phyloP scores from a whole-genome alignment of 2,113 vertebrate genomes.

The Mormoops blainvillei region DNA sequence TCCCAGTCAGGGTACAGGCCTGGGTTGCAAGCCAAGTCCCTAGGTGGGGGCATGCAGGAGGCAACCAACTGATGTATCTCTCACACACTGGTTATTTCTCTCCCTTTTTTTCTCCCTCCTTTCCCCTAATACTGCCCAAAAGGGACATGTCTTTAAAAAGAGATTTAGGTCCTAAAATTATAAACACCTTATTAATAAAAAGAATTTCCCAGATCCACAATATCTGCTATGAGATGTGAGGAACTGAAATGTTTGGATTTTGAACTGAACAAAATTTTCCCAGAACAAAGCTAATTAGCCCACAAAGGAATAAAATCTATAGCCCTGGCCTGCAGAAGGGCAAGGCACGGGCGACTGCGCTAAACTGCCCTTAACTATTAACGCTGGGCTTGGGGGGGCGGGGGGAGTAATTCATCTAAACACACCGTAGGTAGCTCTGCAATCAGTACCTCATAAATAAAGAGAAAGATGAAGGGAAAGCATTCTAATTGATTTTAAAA shows the following conservation, averaged over 20 bases:
- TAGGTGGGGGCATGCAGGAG: no score
- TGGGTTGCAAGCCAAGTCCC: no score
- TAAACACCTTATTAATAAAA: conserved; percentile 39
- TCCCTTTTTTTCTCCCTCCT: no score
- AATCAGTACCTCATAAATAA: conserved; percentile 74
- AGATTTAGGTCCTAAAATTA: not conserved
- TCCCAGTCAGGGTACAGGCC: no score
- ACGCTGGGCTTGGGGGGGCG: not conserved
- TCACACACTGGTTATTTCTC: no score
- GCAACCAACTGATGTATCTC: no score
- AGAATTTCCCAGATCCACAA: not conserved
- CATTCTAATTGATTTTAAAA: conserved; percentile 73
- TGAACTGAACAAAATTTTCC: conserved; percentile 30
- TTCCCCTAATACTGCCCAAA: no score
- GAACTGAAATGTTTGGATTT: conserved; percentile 33
- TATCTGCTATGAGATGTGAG: not conserved
- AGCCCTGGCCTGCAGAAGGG: conserved; percentile 36
- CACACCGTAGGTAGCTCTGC: conserved; percentile 67
- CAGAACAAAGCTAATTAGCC: conserved; percentile 57
- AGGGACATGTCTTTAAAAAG: no score
- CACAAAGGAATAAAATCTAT: conserved; percentile 58
- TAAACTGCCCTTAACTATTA: conserved; percentile 63
- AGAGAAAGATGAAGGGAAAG: conserved; percentile 67
- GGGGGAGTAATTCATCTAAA: conserved; percentile 58
- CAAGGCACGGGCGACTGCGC: conserved; percentile 14